A percentile compares a stretch with the other conserved stretches of the same genome.
phyloP scores from a whole-genome alignment of 1,140 invertebrate species.

The Zaprionus tsacasi region DNA sequence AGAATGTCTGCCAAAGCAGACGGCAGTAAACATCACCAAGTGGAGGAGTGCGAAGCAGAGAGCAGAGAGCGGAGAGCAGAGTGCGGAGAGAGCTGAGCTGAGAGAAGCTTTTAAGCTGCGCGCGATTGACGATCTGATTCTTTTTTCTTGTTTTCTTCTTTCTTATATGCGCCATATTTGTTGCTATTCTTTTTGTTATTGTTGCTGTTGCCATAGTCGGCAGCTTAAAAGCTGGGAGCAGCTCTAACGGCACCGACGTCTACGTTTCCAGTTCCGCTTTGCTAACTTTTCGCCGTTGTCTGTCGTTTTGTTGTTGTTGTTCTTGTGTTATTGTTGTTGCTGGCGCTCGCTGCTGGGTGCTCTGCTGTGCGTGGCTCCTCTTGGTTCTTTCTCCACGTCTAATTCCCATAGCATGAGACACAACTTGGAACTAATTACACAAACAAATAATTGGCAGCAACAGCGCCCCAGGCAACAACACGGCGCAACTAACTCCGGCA shows the following conservation, averaged over 20 bases:
- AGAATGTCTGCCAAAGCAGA: constrained; percentile 41
- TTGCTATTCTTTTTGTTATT: constrained; percentile 25
- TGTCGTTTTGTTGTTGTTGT: constrained; percentile 27
- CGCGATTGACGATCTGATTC: constrained; percentile 27
- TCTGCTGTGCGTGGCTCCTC: not conserved
- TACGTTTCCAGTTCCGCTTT: constrained; percentile 76
- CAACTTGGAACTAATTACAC: constrained; percentile 58
- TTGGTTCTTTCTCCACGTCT: constrained; percentile 54
- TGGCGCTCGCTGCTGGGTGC: constrained; percentile 14
- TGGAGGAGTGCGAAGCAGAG: not conserved
- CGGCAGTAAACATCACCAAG: constrained; percentile 28
- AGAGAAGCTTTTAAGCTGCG: constrained; percentile 39
- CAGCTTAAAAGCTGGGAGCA: constrained; percentile 62
- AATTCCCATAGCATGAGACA: constrained; percentile 62
- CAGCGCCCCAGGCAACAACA: constrained; percentile 24
- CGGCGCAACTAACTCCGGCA: constrained; percentile 30
- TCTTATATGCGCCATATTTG: constrained; percentile 50
- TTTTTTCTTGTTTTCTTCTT: constrained; percentile 17
- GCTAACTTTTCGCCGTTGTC: constrained; percentile 68
- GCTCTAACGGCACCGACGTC: constrained; percentile 68
- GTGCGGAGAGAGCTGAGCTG: constrained; percentile 3
- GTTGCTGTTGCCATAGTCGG: constrained; percentile 35
- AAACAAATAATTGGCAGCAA: constrained; percentile 56
- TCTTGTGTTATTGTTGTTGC: constrained; percentile 32
- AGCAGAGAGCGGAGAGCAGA: not conserved